A percentile compares a stretch with the other conserved stretches of the same genome.
Evolutionary conservation across 2,888 invertebrate species (phyloP).

Genomic region (Pristionchus maxplancki): DNA sequence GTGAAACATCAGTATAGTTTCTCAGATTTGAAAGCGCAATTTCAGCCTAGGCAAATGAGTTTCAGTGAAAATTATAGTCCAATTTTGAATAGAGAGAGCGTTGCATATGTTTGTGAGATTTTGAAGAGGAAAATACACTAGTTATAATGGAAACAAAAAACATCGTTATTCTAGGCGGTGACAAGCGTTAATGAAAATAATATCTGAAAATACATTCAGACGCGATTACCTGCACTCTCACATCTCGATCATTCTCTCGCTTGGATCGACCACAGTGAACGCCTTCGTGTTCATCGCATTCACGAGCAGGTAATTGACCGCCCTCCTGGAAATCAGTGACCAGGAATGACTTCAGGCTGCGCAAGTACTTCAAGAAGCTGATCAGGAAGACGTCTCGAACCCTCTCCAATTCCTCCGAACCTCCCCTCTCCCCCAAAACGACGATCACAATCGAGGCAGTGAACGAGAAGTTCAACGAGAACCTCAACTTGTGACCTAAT

Average conservation of each 20-base stretch:
- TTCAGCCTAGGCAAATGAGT: no score
- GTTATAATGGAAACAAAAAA: no score
- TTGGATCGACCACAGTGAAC: conserved; percentile 76
- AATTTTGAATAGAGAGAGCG: no score
- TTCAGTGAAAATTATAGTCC: no score
- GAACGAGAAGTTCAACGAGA: conserved; percentile 52
- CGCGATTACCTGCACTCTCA: conserved; percentile 75
- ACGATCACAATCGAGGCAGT: conserved; percentile 67
- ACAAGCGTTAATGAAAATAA: no score
- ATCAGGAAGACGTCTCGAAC: conserved; percentile 76
- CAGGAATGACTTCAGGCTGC: conserved; percentile 45
- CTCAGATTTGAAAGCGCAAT: no score
- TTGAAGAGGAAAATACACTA: no score
- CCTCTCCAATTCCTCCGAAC: conserved; percentile 74
- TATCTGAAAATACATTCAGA: conserved; percentile 54
- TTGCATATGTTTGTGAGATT: no score
- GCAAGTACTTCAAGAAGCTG: conserved; percentile 71
- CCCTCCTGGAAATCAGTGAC: no score
- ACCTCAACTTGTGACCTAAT: background rate
- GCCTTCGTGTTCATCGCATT: conserved; percentile 77
- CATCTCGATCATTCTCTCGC: conserved; percentile 71
- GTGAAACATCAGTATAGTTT: no score
- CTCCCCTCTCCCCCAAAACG: conserved; percentile 72
- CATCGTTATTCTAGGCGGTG: no score
- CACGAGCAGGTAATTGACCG: conserved; percentile 68